Evolutionary conservation across 2,113 vertebrate genomes (phyloP).

Genomic region (Laterallus jamaicensis): DNA sequence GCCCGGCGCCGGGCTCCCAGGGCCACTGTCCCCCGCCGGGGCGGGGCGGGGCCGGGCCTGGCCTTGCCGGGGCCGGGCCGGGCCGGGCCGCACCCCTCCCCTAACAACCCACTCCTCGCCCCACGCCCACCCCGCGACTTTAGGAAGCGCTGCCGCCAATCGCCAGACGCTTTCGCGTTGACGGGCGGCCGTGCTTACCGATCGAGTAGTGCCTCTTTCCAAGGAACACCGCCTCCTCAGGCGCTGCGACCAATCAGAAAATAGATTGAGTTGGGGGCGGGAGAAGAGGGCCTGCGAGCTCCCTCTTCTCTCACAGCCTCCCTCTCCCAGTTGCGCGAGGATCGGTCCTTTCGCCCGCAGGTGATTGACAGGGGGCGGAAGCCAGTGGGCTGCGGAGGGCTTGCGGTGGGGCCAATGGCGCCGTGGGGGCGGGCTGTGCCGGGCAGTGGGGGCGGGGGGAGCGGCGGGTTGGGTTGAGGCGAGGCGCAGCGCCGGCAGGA

Average conservation of each 20-base stretch:
- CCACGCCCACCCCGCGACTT: not conserved
- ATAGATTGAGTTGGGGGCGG: not conserved
- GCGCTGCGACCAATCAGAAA: not conserved
- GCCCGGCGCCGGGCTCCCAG: not conserved
- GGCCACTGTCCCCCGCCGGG: too few relatives aligned
- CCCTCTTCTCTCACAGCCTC: accelerated
- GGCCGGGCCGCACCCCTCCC: not conserved
- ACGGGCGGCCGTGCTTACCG: accelerated
- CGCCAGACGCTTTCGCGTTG: accelerated
- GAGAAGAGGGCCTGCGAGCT: not conserved
- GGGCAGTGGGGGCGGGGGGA: not conserved
- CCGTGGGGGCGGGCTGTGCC: not conserved
- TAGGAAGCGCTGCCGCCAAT: not conserved
- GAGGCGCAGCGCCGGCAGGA: not conserved
- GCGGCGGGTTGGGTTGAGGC: not conserved
- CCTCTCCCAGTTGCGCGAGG: not conserved
- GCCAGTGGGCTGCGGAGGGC: not conserved
- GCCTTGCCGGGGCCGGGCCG: too few relatives aligned
- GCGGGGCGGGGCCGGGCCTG: not conserved
- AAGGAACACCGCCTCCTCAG: not conserved
- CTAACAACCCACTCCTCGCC: not conserved
- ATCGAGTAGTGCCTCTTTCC: accelerated
- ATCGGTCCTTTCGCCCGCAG: too few relatives aligned
- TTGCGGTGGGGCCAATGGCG: not conserved
- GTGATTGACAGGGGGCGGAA: accelerated